Percentiles rank a stretch among this genome's conserved stretches.
Conservation (phyloP, 1,140 invertebrate genomes). For the Tyrophagus putrescentiae region DNA sequence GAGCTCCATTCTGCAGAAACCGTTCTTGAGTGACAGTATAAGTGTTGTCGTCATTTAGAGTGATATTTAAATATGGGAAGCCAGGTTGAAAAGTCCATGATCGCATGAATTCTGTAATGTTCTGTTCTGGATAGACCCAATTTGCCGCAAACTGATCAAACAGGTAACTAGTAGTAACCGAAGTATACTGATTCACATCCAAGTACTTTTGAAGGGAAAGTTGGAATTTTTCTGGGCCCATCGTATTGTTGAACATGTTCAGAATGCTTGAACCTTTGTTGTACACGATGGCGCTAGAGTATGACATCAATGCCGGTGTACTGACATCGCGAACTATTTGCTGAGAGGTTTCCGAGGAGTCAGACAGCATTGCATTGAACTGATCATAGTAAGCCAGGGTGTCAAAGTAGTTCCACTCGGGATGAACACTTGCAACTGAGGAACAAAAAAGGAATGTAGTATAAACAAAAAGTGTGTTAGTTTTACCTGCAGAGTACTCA, state of each 20-base stretch:
- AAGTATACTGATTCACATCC: conserved; percentile 22
- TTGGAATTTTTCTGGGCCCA: conserved; percentile 53
- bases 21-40: background rate
- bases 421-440: conserved; percentile 49
- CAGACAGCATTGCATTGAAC: conserved; percentile 60
- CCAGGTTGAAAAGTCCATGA: conserved; percentile 88
- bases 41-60: conserved; percentile 40
- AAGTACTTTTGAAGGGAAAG: conserved; percentile 24
- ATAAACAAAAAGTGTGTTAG: too few relatives aligned
- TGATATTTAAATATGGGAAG: conserved; percentile 54
- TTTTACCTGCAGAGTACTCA: conserved; percentile 62
- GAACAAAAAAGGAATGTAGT: too few relatives aligned
- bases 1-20: conserved; percentile 13
- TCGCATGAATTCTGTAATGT: conserved; percentile 59
- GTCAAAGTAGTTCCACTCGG: conserved; percentile 55
- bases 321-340: conserved; percentile 67
- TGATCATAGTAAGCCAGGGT: conserved; percentile 66
- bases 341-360: conserved; percentile 65
- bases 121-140: conserved; percentile 21
- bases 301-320: conserved; percentile 71
- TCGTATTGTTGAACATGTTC: conserved; percentile 85
- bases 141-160: conserved; percentile 26
- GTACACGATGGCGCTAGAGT: conserved; percentile 78
- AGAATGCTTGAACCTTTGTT: conserved; percentile 66
- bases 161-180: conserved; percentile 23